phyloP scores from a whole-genome alignment of 1,140 invertebrate species.

The Mesaphorura yosii region DNA sequence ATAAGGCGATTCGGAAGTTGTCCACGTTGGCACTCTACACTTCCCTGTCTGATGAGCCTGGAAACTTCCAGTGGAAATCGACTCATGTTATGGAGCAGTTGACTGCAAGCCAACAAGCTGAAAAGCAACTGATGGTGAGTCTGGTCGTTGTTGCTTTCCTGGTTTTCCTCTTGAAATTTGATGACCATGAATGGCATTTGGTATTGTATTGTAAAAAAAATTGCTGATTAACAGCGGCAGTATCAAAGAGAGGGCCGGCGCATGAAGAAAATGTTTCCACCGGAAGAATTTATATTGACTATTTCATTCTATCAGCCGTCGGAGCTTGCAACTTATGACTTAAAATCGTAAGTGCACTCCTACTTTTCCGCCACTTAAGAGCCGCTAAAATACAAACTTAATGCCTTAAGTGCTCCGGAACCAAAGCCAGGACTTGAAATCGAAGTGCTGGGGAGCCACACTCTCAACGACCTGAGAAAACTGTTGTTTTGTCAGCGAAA shows the following conservation, averaged over 20 bases:
- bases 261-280: neutral
- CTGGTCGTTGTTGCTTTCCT: neutral
- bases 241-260: neutral
- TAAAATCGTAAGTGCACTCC: slow-evolving; percentile 8
- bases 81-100: neutral
- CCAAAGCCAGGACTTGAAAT: slow-evolving; percentile 41
- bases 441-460: slow-evolving; percentile 49
- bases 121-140: neutral
- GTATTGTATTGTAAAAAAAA: neutral
- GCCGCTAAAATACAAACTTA: neutral
- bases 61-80: slow-evolving; percentile 5
- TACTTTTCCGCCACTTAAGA: neutral
- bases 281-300: neutral
- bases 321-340: neutral
- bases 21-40: neutral
- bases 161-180: neutral
- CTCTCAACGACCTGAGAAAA: slow-evolving; percentile 51
- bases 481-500: slow-evolving; percentile 56
- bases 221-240: neutral
- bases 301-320: slow-evolving; percentile 13
- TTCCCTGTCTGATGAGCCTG: neutral
- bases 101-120: neutral
- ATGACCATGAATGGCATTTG: neutral
- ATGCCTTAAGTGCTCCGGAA: neutral
- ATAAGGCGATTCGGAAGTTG: neutral